Base-by-base conservation (phyloP, 1,140 invertebrate species). In the Solenopsis invicta region DNA sequence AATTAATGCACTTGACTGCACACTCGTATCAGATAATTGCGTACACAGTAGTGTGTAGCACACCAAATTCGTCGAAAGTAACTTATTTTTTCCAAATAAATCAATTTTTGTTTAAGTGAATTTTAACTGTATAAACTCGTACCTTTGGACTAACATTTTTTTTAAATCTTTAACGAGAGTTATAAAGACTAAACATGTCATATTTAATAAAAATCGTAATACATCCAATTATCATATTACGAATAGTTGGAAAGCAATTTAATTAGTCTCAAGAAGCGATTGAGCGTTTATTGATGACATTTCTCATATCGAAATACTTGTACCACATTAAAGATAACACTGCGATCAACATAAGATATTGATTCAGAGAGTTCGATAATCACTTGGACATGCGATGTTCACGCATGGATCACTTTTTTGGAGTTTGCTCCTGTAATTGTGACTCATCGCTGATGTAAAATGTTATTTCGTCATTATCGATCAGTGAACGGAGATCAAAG, bases 401-500 rank as follows among this genome's bases (percentile, higher is more conserved):
- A 84, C 41, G 54, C 54, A 5, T 84, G 16, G 18, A 74, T 34
- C n/a, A 50, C 24, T 50, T 74, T 80, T 84, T n/a, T 48, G 24
- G 41, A 74, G 2, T 74, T 74, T 59, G 41, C 21, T 16, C 37
- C 6, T 45, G 12, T 41, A 71, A 45, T 78, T 45, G 45, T 66
- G 52, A 21, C 6, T 61, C 41, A 50, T 84, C 41, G 41, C 10
- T n/a, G 41, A 37, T 45, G 18, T 4, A 16, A 9, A 62, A 24
- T 21, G 8, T 62, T 18, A 64, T 66, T 54, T 34, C 34, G 52
- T 1, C 21, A 69, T 54, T 24, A 69, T 67, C 16, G 13, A 84
- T 74, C 54, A 13, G 0, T 16, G 80, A 74, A 34, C 80, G 34
- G 50, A 18, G 80, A 74, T 84, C 41, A 75, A 84, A 74, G 80